Base-by-base conservation (phyloP, 2,888 invertebrate species). In the Drosophila siamana region DNA sequence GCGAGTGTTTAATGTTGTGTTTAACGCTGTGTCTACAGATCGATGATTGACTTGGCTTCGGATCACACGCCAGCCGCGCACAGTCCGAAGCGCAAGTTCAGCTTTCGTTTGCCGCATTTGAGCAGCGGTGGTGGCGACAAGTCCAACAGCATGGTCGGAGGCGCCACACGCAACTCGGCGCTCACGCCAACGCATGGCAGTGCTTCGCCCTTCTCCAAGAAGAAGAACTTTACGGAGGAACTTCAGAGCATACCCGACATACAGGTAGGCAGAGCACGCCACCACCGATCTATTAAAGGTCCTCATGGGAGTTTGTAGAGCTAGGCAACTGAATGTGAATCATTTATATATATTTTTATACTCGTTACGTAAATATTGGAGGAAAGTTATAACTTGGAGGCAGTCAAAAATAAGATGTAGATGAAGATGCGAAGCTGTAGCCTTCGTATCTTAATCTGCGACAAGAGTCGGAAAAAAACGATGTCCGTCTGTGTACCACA, bases 141-240 rank as follows among this genome's bases (percentile, higher is more conserved):
- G 64, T 73, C 86, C 0, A 80, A 68, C 54, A 74, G 74, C 5
- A 60, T 66, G 4, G 57, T 69, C 3, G 74, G 74, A 1, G 64
- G 82, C 13, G 59, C 74, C 0, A 28, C 71, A 13, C 69, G 78
- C 15, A 73, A 78, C 9, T 60, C 72, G 2, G 76, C 73, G 1
- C 79, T 80, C 2, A 77, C 78, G 24, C 77, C 84, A 33, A 78
- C 77, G 3, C 89, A 90, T 64, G 93, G 93, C 56, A 92, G 92
- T 52, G 91, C 93, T 60, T 89, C 90, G 33, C 85, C 90, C 1
- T 89, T 90, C 71, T 85, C 90, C 24, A 92, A 92, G 66, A 91
- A 96, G 80, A 94, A 97, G 75, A 98, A 97, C 88, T 98, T 98
- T 91, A 96, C 97, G 41, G 97, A 98, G 87, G 98, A 98, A 93